Base-by-base conservation (phyloP, 2,113 vertebrate genomes). In the Nycticebus coucang region DNA sequence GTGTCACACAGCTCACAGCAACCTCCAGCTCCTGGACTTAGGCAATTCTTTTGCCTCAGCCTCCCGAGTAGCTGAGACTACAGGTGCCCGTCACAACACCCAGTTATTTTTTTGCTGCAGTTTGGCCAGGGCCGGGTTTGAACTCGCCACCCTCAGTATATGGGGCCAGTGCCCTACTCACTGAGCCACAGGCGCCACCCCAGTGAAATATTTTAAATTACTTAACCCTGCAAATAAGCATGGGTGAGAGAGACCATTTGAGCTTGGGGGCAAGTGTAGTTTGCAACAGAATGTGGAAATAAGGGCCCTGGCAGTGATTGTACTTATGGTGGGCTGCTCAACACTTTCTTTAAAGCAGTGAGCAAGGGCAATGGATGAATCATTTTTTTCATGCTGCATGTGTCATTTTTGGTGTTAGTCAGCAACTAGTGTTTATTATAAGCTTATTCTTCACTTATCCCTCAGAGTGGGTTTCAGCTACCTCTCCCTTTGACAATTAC, bases 401-500 rank as follows among this genome's bases (percentile, higher is more conserved):
- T 45, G 33, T 35, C 62, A 60, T 17, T 95, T 92, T 87, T 60
- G 21, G 59, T 59, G 41, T 50, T 13, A 3, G 30, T 78, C 71
- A 60, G 66, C 30, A 77, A 14, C 8, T 62, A 21, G 50, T 71
- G 9, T 83, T 66, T 41, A 26, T 85, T 68, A n/a, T n/a, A 68
- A 90, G 81, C 2, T 1, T 60, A 14, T 45, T 93, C 75, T 78
- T n/a, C 15, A 8, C 12, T 26, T 22, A 37, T 33, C 22, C 12
- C 10, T 83, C 50, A 57, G 28, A 45, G 4, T 8, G 37, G 33
- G 57, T 69, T 64, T 93, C 89, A 95, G 33, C 93, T 86, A 96
- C n/a, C 24, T 84, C 4, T 97, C 85, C 86, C 81, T 98, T 98
- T 98, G 69, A 83, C 95, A 97, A 98, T 98, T 99, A 96, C 99